Base-by-base conservation (phyloP, 2,797 vertebrate species). In the Acrossocheilus wenchowensis region DNA sequence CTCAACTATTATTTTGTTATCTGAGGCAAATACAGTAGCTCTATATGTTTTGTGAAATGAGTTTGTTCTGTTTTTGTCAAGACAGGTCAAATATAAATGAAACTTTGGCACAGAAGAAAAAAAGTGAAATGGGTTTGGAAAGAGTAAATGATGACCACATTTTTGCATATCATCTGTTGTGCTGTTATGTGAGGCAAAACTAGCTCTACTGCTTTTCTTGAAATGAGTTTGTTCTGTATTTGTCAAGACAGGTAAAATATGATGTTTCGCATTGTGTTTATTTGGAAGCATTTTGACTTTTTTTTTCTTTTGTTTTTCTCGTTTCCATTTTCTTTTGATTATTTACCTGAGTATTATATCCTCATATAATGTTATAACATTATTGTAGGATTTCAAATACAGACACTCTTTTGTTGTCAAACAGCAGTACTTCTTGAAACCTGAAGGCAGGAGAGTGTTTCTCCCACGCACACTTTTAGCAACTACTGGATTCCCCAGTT, bases 371-470 rank as follows among this genome's bases (percentile, higher is more conserved):
- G 41, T 68, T 41, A 26, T 71, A 66, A 82, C 36, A 64, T 77
- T 69, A 21, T 11, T 15, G 50, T 3, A 6, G 19, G 36, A 69
- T 12, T 54, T 71, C 17, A 36, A 60, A 30, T 74, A 30, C 34
- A 15, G 72, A 78, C 23, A 48, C 17, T 60, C 36, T n/a, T 60
- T 69, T 15, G 45, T 50, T 81, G 52, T 82, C 87, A 62, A 85
- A 77, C n/a, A 23, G n/a, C 48, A 66, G 71, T n/a, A 50, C 71
- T 88, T 88, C 66, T 60, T 66, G 39, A 78, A 60, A 78, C 45
- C 34, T 84, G 41, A 62, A 75, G 73, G 73, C 48, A n/a, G 34
- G 6, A 54, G 36, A 30, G 23, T 78, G 54, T 50, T 83, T 64
- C 26, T 64, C 73, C 41, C 83, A 78, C 54, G 14, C 54, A 66